Evolutionary conservation across 2,888 invertebrate species (phyloP).

Genomic region (Nomada hirtipes): DNA sequence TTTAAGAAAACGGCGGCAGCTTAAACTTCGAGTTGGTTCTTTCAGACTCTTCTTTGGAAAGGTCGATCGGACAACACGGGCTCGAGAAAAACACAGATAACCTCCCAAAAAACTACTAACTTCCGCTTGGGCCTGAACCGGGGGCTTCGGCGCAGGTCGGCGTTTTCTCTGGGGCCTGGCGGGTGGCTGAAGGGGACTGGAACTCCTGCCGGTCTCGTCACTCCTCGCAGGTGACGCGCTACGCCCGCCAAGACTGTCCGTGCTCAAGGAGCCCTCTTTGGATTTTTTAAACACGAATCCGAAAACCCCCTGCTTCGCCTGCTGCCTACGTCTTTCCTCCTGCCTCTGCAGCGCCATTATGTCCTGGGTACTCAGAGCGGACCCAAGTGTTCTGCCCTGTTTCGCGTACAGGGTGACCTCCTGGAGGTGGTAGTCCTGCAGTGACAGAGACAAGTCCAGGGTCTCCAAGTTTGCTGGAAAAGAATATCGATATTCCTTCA

Average conservation of each 20-base stretch:
- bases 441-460: slow-evolving; percentile 86
- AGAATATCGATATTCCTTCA: not conserved
- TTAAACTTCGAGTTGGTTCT: not conserved
- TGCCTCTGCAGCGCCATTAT: slow-evolving; percentile 87
- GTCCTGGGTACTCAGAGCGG: slow-evolving; percentile 85
- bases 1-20: not conserved
- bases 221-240: slow-evolving; percentile 87
- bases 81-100: not conserved
- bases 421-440: slow-evolving; percentile 88
- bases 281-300: slow-evolving; percentile 85
- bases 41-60: too few relatives aligned
- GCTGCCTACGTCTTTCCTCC: slow-evolving; percentile 86
- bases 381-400: slow-evolving; percentile 81
- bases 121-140: slow-evolving; percentile 69
- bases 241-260: slow-evolving; percentile 84
- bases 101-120: slow-evolving; percentile 2
- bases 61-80: too few relatives aligned
- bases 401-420: slow-evolving; percentile 88
- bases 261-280: slow-evolving; percentile 85
- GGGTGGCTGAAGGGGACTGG: slow-evolving; percentile 82
- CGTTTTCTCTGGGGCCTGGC: slow-evolving; percentile 86
- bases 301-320: slow-evolving; percentile 85
- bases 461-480: slow-evolving; percentile 86
- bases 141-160: slow-evolving; percentile 87
- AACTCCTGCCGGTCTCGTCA: slow-evolving; percentile 85